A percentile compares a stretch with the other conserved stretches of the same genome.
Conservation (phyloP, 2,888 invertebrate species). For the Alsophila aescularia region DNA sequence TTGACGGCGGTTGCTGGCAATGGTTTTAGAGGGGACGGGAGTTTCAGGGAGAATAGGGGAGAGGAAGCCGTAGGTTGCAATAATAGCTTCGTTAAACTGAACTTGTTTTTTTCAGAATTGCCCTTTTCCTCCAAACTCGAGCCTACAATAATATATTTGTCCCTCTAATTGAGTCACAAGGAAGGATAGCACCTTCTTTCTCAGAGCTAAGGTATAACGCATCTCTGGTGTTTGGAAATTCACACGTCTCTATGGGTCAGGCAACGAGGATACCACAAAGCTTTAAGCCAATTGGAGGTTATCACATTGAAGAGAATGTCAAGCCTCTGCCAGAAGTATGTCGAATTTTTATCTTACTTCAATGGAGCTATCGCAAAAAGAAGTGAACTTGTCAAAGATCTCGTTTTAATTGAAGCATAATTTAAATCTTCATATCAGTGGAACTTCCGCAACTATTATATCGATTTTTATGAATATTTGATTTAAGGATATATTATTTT, state of each 20-base stretch:
- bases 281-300: constrained; percentile 38
- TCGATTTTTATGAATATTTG: too few relatives aligned
- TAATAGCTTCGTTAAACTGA: too few relatives aligned
- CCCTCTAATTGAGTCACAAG: constrained; percentile 28
- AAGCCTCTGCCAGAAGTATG: constrained; percentile 14
- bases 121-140: background rate
- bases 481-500: too few relatives aligned
- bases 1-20: too few relatives aligned
- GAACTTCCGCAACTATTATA: too few relatives aligned
- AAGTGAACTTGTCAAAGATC: too few relatives aligned
- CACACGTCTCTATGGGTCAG: constrained; percentile 25
- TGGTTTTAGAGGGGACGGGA: too few relatives aligned
- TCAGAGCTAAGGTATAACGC: constrained; percentile 27
- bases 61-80: too few relatives aligned
- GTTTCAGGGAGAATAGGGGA: too few relatives aligned
- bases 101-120: background rate
- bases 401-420: too few relatives aligned
- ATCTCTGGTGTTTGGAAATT: constrained; percentile 30
- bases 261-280: constrained; percentile 28
- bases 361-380: too few relatives aligned
- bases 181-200: constrained; percentile 29
- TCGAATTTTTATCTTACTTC: background rate
- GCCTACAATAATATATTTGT: constrained; percentile 16
- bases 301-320: constrained; percentile 35
- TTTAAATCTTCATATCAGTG: too few relatives aligned